phyloP scores from a whole-genome alignment of 2,888 invertebrate species.

The Catocala sponsa region DNA sequence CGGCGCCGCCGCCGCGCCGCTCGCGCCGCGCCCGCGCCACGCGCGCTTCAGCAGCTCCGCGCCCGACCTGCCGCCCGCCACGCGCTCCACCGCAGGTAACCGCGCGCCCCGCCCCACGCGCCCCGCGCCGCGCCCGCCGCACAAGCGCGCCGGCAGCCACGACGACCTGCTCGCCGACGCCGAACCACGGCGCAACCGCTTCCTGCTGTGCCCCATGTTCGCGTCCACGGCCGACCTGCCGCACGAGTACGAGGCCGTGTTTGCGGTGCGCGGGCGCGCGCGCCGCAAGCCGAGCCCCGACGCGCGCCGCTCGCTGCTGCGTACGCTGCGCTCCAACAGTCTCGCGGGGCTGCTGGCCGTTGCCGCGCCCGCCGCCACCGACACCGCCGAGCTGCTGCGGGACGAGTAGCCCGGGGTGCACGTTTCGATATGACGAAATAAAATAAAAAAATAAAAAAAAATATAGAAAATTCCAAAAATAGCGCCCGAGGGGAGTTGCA shows the following conservation, averaged over 20 bases:
- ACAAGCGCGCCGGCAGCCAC: slow-evolving; percentile 75
- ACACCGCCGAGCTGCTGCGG: slow-evolving; percentile 71
- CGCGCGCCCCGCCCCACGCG: slow-evolving; percentile 53
- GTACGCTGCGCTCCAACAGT: slow-evolving; percentile 71
- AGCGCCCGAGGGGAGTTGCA: background rate
- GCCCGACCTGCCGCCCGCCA: slow-evolving; percentile 76
- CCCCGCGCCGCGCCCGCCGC: slow-evolving; percentile 48
- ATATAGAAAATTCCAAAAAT: slow-evolving; percentile 2
- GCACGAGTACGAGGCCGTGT: slow-evolving; percentile 88
- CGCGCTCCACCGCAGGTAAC: slow-evolving; percentile 73
- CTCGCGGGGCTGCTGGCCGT: slow-evolving; percentile 70
- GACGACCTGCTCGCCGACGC: slow-evolving; percentile 73
- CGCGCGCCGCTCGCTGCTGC: slow-evolving; percentile 65
- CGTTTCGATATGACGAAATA: slow-evolving; percentile 14
- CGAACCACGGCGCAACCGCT: slow-evolving; percentile 63
- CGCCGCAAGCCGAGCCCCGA: slow-evolving; percentile 60
- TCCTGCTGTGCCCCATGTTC: slow-evolving; percentile 89
- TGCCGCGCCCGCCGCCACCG: slow-evolving; percentile 64
- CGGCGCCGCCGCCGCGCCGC: slow-evolving; percentile 84
- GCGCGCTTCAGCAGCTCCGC: slow-evolving; percentile 87
- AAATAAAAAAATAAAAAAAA: slow-evolving; percentile 19
- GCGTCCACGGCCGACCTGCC: slow-evolving; percentile 75
- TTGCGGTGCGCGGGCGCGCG: slow-evolving; percentile 66
- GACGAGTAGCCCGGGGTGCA: slow-evolving; percentile 65
- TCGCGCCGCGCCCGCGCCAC: slow-evolving; percentile 74